Evolutionary conservation across 2,888 invertebrate genomes (phyloP), one percentile per base, ranked within the genome.

Genomic region (Drosophila paramelanica): DNA sequence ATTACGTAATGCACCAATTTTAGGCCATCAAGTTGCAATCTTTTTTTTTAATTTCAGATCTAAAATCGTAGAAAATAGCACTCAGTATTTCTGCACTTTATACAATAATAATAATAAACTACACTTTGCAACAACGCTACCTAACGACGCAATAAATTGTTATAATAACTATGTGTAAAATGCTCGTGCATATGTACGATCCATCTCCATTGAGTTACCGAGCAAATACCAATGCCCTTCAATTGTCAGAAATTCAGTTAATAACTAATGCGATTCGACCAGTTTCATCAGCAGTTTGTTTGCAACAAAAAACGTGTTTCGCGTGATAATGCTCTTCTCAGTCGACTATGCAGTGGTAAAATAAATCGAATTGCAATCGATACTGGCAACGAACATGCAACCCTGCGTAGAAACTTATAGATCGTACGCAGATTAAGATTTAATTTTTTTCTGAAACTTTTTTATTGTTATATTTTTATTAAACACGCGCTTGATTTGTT

Each of bases 1-100:
- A 78, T 88, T 88, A 88, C 80, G 88, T 80, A 88, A 88, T 71
- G 55, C 55, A 64, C 62, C 53, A 57, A 67, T 53, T 62, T 53
- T 49, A 66, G 36, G 67, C 65, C 75, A 70, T 70, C 65, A 72
- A 66, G 20, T 65, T 67, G 56, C 46, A 65, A 69, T 59, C 20
- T 46, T 52, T 49, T 52, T 49, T 51, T 7, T 47, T 10, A 13
- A 33, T 51, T 60, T 46, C 25, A 56, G 49, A 78, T 78, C 85
- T 84, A 84, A 64, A 84, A 77, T 62, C 41, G 55, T 60, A 75
- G 17, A 80, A 70, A 72, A 76, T 60, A 74, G 38, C 70, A 77
- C 75, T 77, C 5, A 68, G 31, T 73, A 68, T 57, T 62, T 68
- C n/a, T 56, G 17, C 68, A 75, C 77, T 60, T 38, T 23, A 56